phyloP scores from a whole-genome alignment of 1,140 invertebrate genomes.

The Sarcophaga bullata region DNA sequence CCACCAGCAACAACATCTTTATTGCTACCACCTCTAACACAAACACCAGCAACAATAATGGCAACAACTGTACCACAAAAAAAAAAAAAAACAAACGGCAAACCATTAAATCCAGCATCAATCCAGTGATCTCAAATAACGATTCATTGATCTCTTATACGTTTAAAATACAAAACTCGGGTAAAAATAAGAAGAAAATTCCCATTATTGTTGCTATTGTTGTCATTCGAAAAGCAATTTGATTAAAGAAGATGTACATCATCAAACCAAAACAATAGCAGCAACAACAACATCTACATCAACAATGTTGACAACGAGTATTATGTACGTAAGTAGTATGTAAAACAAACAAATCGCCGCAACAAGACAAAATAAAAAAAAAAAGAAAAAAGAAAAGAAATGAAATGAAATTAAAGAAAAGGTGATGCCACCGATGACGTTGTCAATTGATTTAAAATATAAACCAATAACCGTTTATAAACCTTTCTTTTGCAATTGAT shows the following conservation, averaged over 20 bases:
- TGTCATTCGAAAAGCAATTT: neutral
- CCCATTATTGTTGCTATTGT: neutral
- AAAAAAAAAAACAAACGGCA: neutral
- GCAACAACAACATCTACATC: neutral
- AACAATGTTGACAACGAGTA: slow-evolving; percentile 3
- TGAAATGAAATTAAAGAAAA: no score
- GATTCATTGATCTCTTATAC: slow-evolving; percentile 28
- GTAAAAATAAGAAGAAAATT: no score
- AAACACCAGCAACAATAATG: neutral
- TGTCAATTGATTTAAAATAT: slow-evolving; percentile 40
- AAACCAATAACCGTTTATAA: slow-evolving; percentile 40
- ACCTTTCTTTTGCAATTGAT: neutral
- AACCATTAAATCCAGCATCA: slow-evolving; percentile 2
- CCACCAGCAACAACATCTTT: neutral
- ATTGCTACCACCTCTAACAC: neutral
- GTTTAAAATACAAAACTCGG: neutral
- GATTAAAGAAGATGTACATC: slow-evolving; percentile 23
- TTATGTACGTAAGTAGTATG: neutral
- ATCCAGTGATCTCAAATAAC: slow-evolving; percentile 21
- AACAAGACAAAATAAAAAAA: neutral
- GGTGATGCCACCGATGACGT: slow-evolving; percentile 6
- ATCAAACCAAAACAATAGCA: neutral
- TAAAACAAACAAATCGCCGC: neutral
- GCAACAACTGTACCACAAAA: neutral
- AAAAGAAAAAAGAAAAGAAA: neutral